Base-by-base conservation (phyloP, 2,888 invertebrate species). In the Eupithecia tripunctaria region DNA sequence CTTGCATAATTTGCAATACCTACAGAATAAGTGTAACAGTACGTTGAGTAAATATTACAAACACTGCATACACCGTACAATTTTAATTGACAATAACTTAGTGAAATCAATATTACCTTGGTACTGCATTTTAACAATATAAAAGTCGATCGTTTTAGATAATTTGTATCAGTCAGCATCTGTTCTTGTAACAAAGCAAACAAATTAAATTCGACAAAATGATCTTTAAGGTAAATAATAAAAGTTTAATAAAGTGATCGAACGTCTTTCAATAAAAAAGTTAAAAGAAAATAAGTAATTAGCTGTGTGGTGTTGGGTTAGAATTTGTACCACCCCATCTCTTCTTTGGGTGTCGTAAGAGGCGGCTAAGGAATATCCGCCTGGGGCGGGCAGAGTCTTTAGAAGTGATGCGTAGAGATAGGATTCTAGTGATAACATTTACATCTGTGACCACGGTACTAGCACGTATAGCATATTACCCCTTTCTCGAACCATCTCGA, bases 41-140 rank as follows among this genome's bases (percentile, higher is more conserved):
- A 63, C 82, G 88, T 91, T 88, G 83, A 88, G 88, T 91, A 89
- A 90, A 82, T 76, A 82, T 89, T 88, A 83, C 88, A 82, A 86
- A 81, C 81, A 75, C 82, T 80, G 85, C 85, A 85, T 82, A 84
- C 83, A 80, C 79, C 78, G 80, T 56, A 84, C 85, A 84, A 86
- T 86, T 85, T 87, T 82, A 83, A 84, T 81, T 84, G 83, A 79
- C 74, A 82, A 86, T 84, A 84, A 84, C 81, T 88, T 87, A 87
- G 90, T 86, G 93, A 92, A 92, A 93, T 89, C 91, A 83, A 86
- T 85, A 87, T 93, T 86, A 89, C 92, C 92, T 93, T 93, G 93
- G 86, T 82, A 82, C 88, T 85, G 77, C 85, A 88, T 88, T 84
- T 84, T 86, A 84, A 84, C 82, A 84, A 89, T 94, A 94, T 94